Conservation (phyloP, 2,113 vertebrate species). For the Larimichthys crocea region DNA sequence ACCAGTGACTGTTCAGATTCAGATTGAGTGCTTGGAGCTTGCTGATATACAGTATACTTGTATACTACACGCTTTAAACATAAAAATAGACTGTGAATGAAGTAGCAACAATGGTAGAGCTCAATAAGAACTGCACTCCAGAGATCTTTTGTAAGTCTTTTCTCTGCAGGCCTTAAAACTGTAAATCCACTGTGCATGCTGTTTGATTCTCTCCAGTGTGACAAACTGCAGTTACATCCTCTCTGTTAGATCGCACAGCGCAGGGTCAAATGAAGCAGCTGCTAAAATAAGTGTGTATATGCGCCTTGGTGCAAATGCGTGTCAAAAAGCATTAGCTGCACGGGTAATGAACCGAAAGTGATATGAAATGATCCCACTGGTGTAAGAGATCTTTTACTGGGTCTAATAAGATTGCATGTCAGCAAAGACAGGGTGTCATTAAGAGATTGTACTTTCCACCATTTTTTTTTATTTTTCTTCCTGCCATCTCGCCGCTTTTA, state of each 20-base stretch:
- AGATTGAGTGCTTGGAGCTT: slow-evolving; percentile 74
- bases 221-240: slow-evolving; percentile 45
- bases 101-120: slow-evolving; percentile 12
- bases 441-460: slow-evolving; percentile 65
- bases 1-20: slow-evolving; percentile 83
- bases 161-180: slow-evolving; percentile 47
- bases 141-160: slow-evolving; percentile 35
- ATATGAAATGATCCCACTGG: slow-evolving; percentile 22
- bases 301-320: slow-evolving; percentile 36
- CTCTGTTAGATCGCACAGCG: slow-evolving; percentile 37
- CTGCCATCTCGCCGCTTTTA: slow-evolving; percentile 16
- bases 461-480: background rate
- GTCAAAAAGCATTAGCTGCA: slow-evolving; percentile 47
- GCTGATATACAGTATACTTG: background rate
- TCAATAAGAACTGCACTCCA: slow-evolving; percentile 10
- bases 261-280: slow-evolving; percentile 22
- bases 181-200: slow-evolving; percentile 50
- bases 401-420: slow-evolving; percentile 29
- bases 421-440: slow-evolving; percentile 40
- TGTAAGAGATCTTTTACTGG: slow-evolving; percentile 27
- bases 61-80: background rate
- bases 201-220: slow-evolving; percentile 24
- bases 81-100: slow-evolving; percentile 11
- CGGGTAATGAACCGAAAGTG: slow-evolving; percentile 21
- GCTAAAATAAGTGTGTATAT: slow-evolving; percentile 22